Evolutionary conservation across 2,113 vertebrate genomes (phyloP).

Genomic region (Ctenodactylus gundi): DNA sequence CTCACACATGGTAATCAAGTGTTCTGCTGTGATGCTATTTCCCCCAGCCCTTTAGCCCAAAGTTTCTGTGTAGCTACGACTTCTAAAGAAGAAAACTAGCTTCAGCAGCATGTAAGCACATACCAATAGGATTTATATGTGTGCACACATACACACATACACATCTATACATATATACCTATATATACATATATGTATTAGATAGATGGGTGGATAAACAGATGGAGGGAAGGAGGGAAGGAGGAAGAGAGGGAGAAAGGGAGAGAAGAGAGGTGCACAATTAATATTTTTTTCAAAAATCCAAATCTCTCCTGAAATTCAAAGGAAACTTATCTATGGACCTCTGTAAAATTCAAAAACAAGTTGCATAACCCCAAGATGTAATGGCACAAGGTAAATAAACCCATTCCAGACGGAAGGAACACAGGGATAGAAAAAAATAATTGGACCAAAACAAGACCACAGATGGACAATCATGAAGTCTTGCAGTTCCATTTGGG

Average conservation of each 20-base stretch:
- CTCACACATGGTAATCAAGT: not conserved
- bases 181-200: too few relatives aligned
- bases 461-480: not conserved
- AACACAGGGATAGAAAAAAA: not conserved
- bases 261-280: too few relatives aligned
- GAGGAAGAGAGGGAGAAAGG: too few relatives aligned
- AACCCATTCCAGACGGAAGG: not conserved
- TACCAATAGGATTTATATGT: not conserved
- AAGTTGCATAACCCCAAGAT: not conserved
- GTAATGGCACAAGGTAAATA: not conserved
- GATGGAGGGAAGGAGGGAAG: too few relatives aligned
- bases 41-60: not conserved
- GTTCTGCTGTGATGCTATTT: not conserved
- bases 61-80: not conserved
- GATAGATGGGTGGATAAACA: too few relatives aligned
- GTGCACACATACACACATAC: too few relatives aligned
- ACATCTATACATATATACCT: too few relatives aligned
- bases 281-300: not conserved
- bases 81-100: not conserved
- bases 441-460: not conserved
- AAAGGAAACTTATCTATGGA: not conserved
- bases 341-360: not conserved
- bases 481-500: not conserved
- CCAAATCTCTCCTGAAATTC: not conserved
- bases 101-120: not conserved